Percentiles rank a stretch among this genome's conserved stretches.
Evolutionary conservation across 2,888 invertebrate genomes (phyloP).

Genomic region (Agrotis ipsilon): DNA sequence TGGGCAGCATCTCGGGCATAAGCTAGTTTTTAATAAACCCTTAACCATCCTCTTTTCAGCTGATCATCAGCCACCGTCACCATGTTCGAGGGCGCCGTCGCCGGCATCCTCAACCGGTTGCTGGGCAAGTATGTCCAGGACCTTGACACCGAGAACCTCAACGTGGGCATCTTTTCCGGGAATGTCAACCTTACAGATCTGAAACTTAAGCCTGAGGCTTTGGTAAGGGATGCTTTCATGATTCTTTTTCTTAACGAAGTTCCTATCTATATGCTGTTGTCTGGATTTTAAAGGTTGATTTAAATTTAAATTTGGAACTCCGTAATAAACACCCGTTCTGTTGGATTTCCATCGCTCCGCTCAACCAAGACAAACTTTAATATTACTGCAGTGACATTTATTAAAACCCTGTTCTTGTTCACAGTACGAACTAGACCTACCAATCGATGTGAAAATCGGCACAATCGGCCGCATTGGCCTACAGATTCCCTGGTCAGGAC

Average conservation of each 20-base stretch:
- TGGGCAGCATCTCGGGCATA: no score
- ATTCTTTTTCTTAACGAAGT: neutral
- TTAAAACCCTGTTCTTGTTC: conserved; percentile 68
- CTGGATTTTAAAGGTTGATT: no score
- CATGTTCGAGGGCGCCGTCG: conserved; percentile 96
- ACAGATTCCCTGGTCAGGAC: conserved; percentile 95
- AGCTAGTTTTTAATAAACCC: neutral
- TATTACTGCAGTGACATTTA: no score
- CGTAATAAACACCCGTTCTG: no score
- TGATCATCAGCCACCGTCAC: conserved; percentile 63
- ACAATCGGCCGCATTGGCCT: conserved; percentile 94
- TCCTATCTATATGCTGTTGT: no score
- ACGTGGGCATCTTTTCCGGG: conserved; percentile 96
- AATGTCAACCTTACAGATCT: conserved; percentile 95
- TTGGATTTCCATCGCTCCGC: no score
- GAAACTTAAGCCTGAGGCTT: conserved; percentile 95
- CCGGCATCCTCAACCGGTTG: conserved; percentile 94
- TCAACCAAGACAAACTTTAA: no score
- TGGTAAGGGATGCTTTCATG: conserved; percentile 90
- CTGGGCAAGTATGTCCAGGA: conserved; percentile 96
- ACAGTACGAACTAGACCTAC: conserved; percentile 95
- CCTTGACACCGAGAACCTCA: conserved; percentile 95
- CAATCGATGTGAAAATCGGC: conserved; percentile 95
- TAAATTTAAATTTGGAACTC: no score
- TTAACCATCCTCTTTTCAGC: conserved; percentile 33